Evolutionary conservation across 2,797 vertebrate genomes (phyloP).

Genomic region (Pelochelys cantorii): DNA sequence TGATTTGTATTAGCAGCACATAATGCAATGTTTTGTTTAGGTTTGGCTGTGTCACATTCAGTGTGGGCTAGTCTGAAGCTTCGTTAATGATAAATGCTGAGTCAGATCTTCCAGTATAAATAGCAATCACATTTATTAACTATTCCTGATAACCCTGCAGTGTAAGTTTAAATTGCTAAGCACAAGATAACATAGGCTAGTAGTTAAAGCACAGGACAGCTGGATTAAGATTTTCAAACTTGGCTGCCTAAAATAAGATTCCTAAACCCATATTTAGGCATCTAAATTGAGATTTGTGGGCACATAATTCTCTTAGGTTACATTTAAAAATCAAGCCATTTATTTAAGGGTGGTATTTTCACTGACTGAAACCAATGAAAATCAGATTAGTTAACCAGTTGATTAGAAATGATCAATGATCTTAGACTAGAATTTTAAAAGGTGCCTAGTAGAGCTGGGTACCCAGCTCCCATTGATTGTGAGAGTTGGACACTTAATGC

Average conservation of each 20-base stretch:
- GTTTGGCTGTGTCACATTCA: neutral
- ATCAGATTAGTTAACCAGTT: neutral
- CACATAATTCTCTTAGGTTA: neutral
- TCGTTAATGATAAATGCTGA: neutral
- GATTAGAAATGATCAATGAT: neutral
- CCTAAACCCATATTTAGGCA: neutral
- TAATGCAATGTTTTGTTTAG: neutral
- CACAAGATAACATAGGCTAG: neutral
- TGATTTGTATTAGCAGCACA: neutral
- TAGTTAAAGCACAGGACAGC: neutral
- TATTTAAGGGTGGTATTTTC: neutral
- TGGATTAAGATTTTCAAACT: neutral
- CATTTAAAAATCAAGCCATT: neutral
- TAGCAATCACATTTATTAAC: neutral
- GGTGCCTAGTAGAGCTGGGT: neutral
- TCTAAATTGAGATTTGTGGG: neutral
- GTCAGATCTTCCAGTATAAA: neutral
- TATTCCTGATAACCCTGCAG: neutral
- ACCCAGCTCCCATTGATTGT: neutral
- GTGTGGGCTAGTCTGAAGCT: neutral
- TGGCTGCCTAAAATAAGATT: neutral
- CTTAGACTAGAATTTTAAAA: neutral
- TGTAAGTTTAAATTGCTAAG: neutral
- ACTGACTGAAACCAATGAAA: neutral
- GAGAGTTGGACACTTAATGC: neutral